Evolutionary conservation across 2,888 invertebrate species (phyloP).

Genomic region (Drosophila villosipedis): DNA sequence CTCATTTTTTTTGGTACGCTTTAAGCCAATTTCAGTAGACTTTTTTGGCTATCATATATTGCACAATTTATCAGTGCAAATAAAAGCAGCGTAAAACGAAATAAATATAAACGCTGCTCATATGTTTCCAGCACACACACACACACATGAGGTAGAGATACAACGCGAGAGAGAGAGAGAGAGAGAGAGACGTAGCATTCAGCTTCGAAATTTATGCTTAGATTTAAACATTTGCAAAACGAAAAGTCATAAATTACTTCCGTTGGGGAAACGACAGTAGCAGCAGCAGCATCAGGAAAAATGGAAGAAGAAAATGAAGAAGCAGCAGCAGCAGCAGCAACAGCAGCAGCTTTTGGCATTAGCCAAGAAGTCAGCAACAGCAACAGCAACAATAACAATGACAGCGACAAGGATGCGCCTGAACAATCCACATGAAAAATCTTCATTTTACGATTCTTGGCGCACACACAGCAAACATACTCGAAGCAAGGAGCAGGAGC

Average conservation of each 20-base stretch:
- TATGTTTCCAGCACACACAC: slow-evolving; percentile 56
- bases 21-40: slow-evolving; percentile 67
- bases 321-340: slow-evolving; percentile 29
- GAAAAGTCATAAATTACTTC: slow-evolving; percentile 82
- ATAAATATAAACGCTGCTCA: slow-evolving; percentile 74
- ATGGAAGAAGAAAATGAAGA: slow-evolving; percentile 12
- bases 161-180: slow-evolving; percentile 24
- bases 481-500: neutral
- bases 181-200: slow-evolving; percentile 17
- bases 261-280: slow-evolving; percentile 72
- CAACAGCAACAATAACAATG: slow-evolving; percentile 53
- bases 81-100: slow-evolving; percentile 70
- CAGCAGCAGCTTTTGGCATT: slow-evolving; percentile 61
- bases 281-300: slow-evolving; percentile 26
- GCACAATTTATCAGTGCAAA: slow-evolving; percentile 78
- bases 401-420: slow-evolving; percentile 56
- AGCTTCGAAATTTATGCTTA: slow-evolving; percentile 75
- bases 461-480: slow-evolving; percentile 35
- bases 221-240: slow-evolving; percentile 81
- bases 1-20: slow-evolving; percentile 30
- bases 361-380: slow-evolving; percentile 65
- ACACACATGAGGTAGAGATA: slow-evolving; percentile 45
- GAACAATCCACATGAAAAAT: slow-evolving; percentile 80
- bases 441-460: slow-evolving; percentile 81
- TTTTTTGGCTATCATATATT: slow-evolving; percentile 73